Evolutionary conservation across 2,888 invertebrate genomes (phyloP).

Genomic region (Machimus atricapillus): DNA sequence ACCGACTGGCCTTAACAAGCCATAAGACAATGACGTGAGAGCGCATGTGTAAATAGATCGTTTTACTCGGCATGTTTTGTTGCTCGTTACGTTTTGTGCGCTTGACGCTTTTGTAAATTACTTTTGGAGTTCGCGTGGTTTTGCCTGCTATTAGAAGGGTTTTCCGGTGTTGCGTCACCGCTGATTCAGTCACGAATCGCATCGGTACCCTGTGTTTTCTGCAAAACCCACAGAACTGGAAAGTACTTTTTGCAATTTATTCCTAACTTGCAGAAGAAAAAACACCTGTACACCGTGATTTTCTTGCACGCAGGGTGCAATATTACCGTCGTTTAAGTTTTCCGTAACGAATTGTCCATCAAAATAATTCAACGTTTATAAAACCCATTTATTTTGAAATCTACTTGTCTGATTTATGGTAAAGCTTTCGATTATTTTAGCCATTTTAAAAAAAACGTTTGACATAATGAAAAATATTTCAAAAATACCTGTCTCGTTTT

Average conservation of each 20-base stretch:
- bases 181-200: not conserved
- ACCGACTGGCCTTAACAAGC: conserved; percentile 34
- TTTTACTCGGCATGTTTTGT: not conserved
- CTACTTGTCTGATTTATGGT: not conserved
- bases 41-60: conserved; percentile 21
- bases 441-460: too few species aligned
- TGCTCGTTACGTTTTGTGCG: not conserved
- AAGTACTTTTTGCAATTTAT: not conserved
- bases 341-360: not conserved
- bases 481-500: too few species aligned
- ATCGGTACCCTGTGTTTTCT: not conserved
- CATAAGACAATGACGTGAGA: not conserved
- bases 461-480: too few species aligned
- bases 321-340: not conserved
- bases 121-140: not conserved
- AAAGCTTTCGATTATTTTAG: too few species aligned
- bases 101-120: not conserved
- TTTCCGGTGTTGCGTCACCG: not conserved
- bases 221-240: not conserved
- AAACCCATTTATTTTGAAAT: not conserved
- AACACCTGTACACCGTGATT: not conserved
- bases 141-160: not conserved
- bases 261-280: not conserved
- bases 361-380: not conserved
- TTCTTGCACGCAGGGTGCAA: not conserved